Evolutionary conservation across 2,113 vertebrate species (phyloP), one percentile per base, ranked within the genome.

Genomic region (Sakesphorus luctuosus): DNA sequence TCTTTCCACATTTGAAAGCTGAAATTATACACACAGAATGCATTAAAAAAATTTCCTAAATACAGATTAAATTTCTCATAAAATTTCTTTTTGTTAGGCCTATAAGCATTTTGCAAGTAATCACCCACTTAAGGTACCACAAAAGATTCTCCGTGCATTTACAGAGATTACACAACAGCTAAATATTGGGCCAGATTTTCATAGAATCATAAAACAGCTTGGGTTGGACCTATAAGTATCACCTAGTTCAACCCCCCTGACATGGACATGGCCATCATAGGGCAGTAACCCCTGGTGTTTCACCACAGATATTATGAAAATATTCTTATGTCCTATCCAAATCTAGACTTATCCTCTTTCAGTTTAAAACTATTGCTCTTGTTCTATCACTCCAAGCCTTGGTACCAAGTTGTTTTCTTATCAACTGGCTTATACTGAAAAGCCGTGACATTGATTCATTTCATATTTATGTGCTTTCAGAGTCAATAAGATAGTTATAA

Each of bases 291-390:
- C 52, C 11, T 4, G n/a, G 15, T 52, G 23, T n/a, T 14, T 88
- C 17, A 69, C 6, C 12, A 36, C 6, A 0, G 0, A 15, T n/a
- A 18, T 3, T 24, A 0, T 1, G 75, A 82, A 63, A 63, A 50
- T 12, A 38, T 3, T 52, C 2, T 28, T 68, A 13, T 58, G 15
- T 49, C 14, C 9, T 50, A 9, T 44, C 10, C 28, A 63, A 59
- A 44, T 2, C 16, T 47, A 66, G 55, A 71, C 6, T 3, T 35
- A 53, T 1, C 1, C 6, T 53, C 11, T 75, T 75, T 55, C 17
- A 49, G 11, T 53, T 58, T 52, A 49, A 87, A 86, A 73, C 3
- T 5, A 6, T 18, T 74, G 7, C 6, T 3, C 4, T 65, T 69
- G 7, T 49, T 28, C 15, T 44, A 3, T 13, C 6, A 29, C 3